Evolutionary conservation across 2,113 vertebrate species (phyloP).

Genomic region (Pomatorhinus ruficollis): DNA sequence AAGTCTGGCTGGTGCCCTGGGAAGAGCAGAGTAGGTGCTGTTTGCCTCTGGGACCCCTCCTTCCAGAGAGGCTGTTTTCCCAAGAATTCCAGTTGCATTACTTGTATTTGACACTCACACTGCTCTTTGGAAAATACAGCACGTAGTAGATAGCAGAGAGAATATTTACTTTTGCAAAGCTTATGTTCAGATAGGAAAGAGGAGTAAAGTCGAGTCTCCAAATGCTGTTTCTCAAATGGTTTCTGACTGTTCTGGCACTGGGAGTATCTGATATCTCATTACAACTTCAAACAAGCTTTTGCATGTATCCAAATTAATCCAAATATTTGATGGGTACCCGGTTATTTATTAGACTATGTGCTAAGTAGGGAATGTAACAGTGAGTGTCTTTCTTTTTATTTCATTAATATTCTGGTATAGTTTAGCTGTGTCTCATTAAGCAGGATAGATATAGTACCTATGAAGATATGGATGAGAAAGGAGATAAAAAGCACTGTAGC

Average conservation of each 20-base stretch:
- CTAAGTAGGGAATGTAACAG: not conserved
- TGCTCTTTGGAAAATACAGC: not conserved
- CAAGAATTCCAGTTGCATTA: not conserved
- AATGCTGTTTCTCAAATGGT: not conserved
- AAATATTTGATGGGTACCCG: not conserved
- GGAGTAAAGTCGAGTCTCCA: not conserved
- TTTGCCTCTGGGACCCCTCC: not conserved
- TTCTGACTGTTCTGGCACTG: not conserved
- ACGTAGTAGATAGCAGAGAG: not conserved
- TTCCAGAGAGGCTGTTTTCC: not conserved
- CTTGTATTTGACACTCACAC: not conserved
- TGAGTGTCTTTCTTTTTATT: not conserved
- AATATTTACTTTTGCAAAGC: not conserved
- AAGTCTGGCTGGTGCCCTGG: not conserved
- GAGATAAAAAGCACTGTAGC: not conserved
- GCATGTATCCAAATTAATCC: not conserved
- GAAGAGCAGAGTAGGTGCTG: fast-evolving
- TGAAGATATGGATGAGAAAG: not conserved
- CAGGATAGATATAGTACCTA: not conserved
- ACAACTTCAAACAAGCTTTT: not conserved
- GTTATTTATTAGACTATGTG: not conserved
- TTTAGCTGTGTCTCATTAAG: not conserved
- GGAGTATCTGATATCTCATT: not conserved
- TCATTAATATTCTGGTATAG: not conserved
- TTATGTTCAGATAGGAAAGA: not conserved